Conservation (phyloP, 2,888 invertebrate species). For the Nephrotoma appendiculata region DNA sequence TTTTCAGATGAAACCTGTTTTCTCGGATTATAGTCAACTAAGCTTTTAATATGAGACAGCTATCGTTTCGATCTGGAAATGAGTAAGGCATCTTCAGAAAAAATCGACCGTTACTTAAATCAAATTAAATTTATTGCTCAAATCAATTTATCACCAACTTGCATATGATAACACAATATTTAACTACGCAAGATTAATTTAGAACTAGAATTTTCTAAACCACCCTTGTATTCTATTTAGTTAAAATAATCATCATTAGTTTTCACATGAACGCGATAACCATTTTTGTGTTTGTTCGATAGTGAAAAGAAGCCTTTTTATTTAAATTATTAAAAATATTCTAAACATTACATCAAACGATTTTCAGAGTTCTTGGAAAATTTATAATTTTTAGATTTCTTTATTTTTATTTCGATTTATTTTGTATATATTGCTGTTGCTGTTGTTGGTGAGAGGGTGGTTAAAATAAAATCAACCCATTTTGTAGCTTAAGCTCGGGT, state of each 20-base stretch:
- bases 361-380: not conserved
- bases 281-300: not conserved
- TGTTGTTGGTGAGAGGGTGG: not conserved
- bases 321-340: not conserved
- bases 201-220: not conserved
- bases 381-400: not conserved
- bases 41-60: no score
- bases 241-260: not conserved
- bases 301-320: not conserved
- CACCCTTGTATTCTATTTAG: not conserved
- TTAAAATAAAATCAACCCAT: not conserved
- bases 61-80: no score
- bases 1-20: no score
- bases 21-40: no score
- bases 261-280: not conserved
- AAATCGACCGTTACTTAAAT: no score
- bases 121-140: no score
- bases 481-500: not conserved
- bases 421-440: not conserved
- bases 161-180: no score
- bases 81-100: no score
- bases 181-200: no score
- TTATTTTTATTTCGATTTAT: not conserved
- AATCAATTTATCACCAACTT: no score
- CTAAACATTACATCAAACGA: not conserved